phyloP scores from a whole-genome alignment of 1,140 invertebrate species.

The Scaptomyza hsui region DNA sequence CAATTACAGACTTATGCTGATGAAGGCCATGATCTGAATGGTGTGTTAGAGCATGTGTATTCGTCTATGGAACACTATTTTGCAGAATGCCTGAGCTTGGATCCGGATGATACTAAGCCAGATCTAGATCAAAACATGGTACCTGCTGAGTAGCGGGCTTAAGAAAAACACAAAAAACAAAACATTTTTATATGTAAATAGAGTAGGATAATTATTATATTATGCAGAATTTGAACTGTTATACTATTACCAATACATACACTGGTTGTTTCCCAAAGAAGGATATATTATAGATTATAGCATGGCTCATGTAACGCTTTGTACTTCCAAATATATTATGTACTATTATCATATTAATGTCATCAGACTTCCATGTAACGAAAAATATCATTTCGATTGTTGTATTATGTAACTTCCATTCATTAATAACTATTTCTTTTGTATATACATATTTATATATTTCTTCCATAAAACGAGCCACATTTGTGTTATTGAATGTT shows the following conservation, averaged over 20 bases:
- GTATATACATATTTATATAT: not conserved
- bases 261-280: constrained; percentile 29
- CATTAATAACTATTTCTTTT: not conserved
- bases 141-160: constrained; percentile 67
- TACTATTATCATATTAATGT: constrained; percentile 3
- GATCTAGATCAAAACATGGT: constrained; percentile 77
- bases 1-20: constrained; percentile 90
- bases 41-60: constrained; percentile 92
- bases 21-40: constrained; percentile 90
- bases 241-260: constrained; percentile 26
- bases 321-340: constrained; percentile 16
- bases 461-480: not conserved
- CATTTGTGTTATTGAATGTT: not conserved
- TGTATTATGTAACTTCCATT: constrained; percentile 18
- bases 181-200: constrained; percentile 40
- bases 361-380: constrained; percentile 11
- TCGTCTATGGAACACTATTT: constrained; percentile 94
- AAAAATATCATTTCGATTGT: constrained; percentile 6
- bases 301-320: constrained; percentile 18
- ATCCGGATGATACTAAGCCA: constrained; percentile 87
- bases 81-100: constrained; percentile 92
- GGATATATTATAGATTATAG: constrained; percentile 12
- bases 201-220: constrained; percentile 39
- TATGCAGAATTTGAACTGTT: constrained; percentile 36
- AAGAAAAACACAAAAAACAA: not conserved